Base-by-base conservation (phyloP, 2,888 invertebrate species). In the Leptinotarsa rubiginosa region DNA sequence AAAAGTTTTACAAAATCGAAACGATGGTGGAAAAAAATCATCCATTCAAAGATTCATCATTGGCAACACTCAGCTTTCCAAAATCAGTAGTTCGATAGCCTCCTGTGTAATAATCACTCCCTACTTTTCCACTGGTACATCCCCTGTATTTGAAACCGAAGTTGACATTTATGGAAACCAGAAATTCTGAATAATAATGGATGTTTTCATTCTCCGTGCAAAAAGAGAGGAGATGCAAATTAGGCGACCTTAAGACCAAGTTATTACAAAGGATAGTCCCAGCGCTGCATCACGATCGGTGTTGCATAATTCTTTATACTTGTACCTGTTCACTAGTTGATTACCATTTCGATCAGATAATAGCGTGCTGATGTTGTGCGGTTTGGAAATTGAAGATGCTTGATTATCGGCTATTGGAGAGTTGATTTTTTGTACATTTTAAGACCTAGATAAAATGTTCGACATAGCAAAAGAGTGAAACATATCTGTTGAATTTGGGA, bases 201-300 rank as follows among this genome's bases (percentile, higher is more conserved):
- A 62, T n/a, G 62, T 62, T 62, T 62, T 62, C n/a, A 62, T n/a
- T 62, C n/a, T 18, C 62, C 10, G 10, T 12, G 41, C 41, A n/a
- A 62, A 62, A 62, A 62, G 62, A 62, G 62, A 62, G 62, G 62
- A 62, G 62, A 62, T 62, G 62, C 62, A 62, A 62, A 62, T 62
- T 62, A 62, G 62, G 41, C 62, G 62, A 62, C 62, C 62, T 62
- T 62, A 62, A 62, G 62, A 62, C 62, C 62, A n/a, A 62, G 62
- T 62, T 62, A 62, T 62, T 62, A 41, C 62, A 62, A 62, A 62
- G 62, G 62, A 62, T 62, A 62, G 62, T 62, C 62, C 31, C 62
- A 5, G 41, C 62, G 62, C 62, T 62, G 31, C 62, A 62, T 62
- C 62, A 62, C 62, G 62, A 62, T 18, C 62, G 41, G 31, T 41